phyloP scores from a whole-genome alignment of 2,888 invertebrate species.

The Diloba caeruleocephala region DNA sequence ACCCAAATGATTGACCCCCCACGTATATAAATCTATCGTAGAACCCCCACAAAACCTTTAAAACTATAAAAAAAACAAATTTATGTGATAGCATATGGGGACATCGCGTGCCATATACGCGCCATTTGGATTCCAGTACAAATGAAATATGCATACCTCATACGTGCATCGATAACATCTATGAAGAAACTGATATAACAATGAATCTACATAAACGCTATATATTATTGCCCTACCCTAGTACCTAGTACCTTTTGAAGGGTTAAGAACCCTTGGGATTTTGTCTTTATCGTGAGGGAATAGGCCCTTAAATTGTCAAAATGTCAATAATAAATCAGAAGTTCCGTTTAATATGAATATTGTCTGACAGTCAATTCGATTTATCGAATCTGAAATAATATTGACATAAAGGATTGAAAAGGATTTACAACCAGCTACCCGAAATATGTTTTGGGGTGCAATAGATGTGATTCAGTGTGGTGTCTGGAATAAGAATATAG shows the following conservation, averaged over 20 bases:
- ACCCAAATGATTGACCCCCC: not conserved
- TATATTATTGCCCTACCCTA: constrained; percentile 2
- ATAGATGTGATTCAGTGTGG: no score
- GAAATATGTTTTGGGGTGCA: no score
- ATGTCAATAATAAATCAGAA: constrained; percentile 17
- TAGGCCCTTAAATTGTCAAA: constrained; percentile 10
- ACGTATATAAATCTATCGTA: constrained; percentile 28
- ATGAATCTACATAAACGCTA: constrained; percentile 29
- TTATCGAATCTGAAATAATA: no score
- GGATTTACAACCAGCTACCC: constrained; percentile 16
- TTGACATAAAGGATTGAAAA: not conserved
- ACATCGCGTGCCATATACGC: constrained; percentile 56
- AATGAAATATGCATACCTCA: constrained; percentile 43
- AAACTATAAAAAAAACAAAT: constrained; percentile 38
- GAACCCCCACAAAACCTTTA: constrained; percentile 27
- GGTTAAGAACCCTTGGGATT: constrained; percentile 11
- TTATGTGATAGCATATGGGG: constrained; percentile 42
- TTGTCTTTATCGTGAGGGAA: not conserved
- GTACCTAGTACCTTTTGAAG: constrained; percentile 5
- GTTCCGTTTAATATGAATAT: constrained; percentile 29
- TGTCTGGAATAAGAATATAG: no score
- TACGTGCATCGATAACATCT: constrained; percentile 49
- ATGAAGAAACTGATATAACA: constrained; percentile 22
- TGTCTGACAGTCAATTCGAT: constrained; percentile 2
- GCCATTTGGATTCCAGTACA: constrained; percentile 53